Conservation (phyloP, 2,888 invertebrate genomes). For the Habroteleia sp. region DNA sequence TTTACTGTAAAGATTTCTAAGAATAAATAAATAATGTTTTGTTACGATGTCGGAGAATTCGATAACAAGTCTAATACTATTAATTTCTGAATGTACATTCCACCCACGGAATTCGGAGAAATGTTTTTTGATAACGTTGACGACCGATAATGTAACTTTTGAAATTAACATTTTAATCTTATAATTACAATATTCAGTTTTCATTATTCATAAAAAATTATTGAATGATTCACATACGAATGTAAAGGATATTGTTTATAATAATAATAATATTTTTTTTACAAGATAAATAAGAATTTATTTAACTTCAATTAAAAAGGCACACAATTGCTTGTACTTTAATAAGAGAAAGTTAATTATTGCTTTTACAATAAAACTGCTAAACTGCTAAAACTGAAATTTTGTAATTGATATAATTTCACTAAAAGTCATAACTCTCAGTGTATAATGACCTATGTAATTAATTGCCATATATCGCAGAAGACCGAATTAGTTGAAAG, state of each 20-base stretch:
- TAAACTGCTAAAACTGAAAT: slow-evolving; percentile 19
- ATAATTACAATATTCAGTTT: no score
- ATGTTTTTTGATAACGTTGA: slow-evolving; percentile 58
- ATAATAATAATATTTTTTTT: no score
- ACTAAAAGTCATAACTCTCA: slow-evolving; percentile 20
- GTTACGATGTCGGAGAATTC: slow-evolving; percentile 3
- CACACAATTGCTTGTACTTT: no score
- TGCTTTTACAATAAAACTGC: no score
- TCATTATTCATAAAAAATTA: no score
- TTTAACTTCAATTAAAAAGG: no score
- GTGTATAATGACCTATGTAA: slow-evolving; percentile 25
- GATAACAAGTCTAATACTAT: slow-evolving; percentile 7
- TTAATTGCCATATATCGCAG: slow-evolving; percentile 16
- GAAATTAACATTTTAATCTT: slow-evolving; percentile 20
- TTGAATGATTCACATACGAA: no score
- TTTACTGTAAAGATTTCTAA: no score
- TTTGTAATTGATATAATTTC: slow-evolving; percentile 15
- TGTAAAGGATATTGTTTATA: no score
- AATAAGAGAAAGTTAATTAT: no score
- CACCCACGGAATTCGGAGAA: slow-evolving; percentile 45
- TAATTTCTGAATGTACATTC: slow-evolving; percentile 29
- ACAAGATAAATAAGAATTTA: no score
- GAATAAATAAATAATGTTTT: no score
- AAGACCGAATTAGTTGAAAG: slow-evolving; percentile 19
- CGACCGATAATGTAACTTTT: slow-evolving; percentile 39